phyloP scores from a whole-genome alignment of 2,888 invertebrate species.

The Cotesia congregata region DNA sequence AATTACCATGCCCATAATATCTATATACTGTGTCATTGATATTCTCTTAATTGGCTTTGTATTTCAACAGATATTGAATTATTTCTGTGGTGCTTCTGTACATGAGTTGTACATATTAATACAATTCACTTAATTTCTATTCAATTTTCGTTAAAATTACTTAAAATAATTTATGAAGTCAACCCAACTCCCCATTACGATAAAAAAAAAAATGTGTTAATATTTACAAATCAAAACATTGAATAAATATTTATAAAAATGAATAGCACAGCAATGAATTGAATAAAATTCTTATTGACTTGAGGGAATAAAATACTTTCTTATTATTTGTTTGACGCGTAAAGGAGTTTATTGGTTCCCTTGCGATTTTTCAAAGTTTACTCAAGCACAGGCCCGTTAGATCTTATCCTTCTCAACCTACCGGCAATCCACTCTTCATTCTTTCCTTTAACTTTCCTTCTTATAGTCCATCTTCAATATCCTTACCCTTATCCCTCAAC shows the following conservation, averaged over 20 bases:
- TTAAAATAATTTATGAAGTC: neutral
- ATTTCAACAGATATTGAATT: neutral
- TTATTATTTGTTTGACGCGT: slow-evolving; percentile 59
- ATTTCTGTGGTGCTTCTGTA: neutral
- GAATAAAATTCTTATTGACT: slow-evolving; percentile 4
- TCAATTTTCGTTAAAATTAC: neutral
- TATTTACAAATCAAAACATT: neutral
- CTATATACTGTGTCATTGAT: neutral
- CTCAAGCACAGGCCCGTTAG: slow-evolving; percentile 19
- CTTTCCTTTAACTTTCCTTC: slow-evolving; percentile 1
- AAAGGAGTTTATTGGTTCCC: slow-evolving; percentile 60
- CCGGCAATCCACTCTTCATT: slow-evolving; percentile 11
- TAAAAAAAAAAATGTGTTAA: neutral
- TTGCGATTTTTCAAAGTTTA: slow-evolving; percentile 61
- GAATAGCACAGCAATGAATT: neutral
- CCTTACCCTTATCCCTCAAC: slow-evolving; percentile 8
- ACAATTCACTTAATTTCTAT: neutral
- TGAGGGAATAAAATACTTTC: slow-evolving; percentile 14
- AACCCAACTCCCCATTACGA: neutral
- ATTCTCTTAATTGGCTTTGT: neutral
- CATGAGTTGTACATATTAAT: neutral
- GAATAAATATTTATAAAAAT: neutral
- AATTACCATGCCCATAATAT: neutral
- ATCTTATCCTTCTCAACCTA: slow-evolving; percentile 8
- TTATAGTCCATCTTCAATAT: slow-evolving; percentile 19